Evolutionary conservation across 2,113 vertebrate species (phyloP).

Genomic region (Polypterus bichir): DNA sequence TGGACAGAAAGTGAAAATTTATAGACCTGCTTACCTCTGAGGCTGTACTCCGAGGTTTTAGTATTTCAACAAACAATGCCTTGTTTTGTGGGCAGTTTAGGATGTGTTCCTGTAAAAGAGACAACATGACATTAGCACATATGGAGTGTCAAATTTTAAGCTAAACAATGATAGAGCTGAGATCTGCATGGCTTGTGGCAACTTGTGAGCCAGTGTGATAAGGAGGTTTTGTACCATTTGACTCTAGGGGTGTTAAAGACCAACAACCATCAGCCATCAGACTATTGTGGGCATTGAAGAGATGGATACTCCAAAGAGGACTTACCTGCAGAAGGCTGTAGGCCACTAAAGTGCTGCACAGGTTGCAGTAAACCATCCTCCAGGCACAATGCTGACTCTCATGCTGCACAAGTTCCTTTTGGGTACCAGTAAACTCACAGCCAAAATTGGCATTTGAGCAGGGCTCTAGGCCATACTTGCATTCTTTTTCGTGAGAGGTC

Average conservation of each 20-base stretch:
- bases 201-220: no score
- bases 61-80: no score
- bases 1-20: no score
- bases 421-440: not conserved
- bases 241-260: not conserved
- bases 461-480: not conserved
- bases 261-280: not conserved
- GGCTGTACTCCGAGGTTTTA: not conserved
- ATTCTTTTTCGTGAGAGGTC: not conserved
- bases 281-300: not conserved
- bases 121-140: not conserved
- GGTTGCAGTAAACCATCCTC: slow-evolving; percentile 4
- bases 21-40: not conserved
- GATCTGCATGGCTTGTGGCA: no score
- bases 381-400: slow-evolving; percentile 4
- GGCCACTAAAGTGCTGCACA: not conserved
- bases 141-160: no score
- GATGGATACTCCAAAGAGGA: not conserved
- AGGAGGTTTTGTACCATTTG: not conserved
- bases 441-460: slow-evolving; percentile 7
- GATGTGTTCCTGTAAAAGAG: not conserved
- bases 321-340: slow-evolving; percentile 5
- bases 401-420: not conserved
- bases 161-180: no score
- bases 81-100: not conserved